Conservation (phyloP, 2,888 invertebrate genomes). For the Drosophila birchii region DNA sequence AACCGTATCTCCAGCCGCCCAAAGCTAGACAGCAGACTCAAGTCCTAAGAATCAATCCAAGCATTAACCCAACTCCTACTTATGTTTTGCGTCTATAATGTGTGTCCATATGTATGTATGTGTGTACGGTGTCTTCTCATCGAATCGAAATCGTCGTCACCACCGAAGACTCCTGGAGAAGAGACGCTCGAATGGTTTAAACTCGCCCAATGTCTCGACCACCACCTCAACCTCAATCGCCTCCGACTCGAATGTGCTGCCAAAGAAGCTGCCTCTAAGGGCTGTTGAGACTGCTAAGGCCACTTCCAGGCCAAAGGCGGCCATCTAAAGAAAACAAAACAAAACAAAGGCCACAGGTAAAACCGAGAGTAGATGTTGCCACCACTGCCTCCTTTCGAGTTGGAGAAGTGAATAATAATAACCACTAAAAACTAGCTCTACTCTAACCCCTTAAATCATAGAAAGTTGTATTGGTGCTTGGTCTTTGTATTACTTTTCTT, state of each 20-base stretch:
- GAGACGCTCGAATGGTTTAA: conserved; percentile 70
- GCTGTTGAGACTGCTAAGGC: conserved; percentile 1
- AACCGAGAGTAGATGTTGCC: background rate
- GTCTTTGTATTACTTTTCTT: conserved; percentile 7
- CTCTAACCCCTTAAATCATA: conserved; percentile 1
- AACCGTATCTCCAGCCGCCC: conserved; percentile 34
- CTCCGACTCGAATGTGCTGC: conserved; percentile 62
- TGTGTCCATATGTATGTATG: conserved; percentile 39
- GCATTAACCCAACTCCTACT: conserved; percentile 38
- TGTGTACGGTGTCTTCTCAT: conserved; percentile 20
- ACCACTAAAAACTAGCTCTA: conserved; percentile 4
- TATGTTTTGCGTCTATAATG: conserved; percentile 41
- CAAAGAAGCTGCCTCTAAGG: conserved; percentile 71
- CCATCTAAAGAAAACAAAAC: conserved; percentile 30
- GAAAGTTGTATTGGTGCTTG: conserved; percentile 11
- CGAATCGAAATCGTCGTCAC: conserved; percentile 10
- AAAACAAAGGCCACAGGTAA: conserved; percentile 29
- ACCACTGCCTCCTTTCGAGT: background rate
- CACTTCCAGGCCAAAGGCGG: background rate
- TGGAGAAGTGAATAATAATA: conserved; percentile 3
- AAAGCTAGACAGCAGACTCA: conserved; percentile 26
- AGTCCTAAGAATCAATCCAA: conserved; percentile 33
- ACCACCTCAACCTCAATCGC: conserved; percentile 75
- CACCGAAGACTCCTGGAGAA: conserved; percentile 72
- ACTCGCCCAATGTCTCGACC: conserved; percentile 76